Evolutionary conservation across 2,888 invertebrate species (phyloP), one percentile per base, ranked within the genome.

Genomic region (Rhopalosiphum nymphaeae): DNA sequence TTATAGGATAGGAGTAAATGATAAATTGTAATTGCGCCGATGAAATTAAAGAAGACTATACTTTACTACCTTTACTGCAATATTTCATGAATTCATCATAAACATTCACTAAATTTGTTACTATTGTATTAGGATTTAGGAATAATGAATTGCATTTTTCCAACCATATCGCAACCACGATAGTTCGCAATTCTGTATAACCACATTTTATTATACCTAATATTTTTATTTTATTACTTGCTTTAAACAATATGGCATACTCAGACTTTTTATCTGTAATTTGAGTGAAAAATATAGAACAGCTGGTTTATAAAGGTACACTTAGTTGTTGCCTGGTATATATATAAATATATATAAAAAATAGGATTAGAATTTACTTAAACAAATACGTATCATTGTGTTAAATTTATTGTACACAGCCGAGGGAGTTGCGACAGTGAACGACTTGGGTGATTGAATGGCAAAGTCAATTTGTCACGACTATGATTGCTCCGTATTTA

Each of bases 401-500:
- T 44, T 67, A 7, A 61, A 90, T 67, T 21, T 90, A 46, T 90
- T 78, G 36, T 36, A 21, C 21, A 42, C 36, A 78, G 36, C 26
- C 21, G 36, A n/a, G n/a, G 36, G 78, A 78, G 78, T 78, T 46
- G 29, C 61, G 61, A 91, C 49, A 49, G 21, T 5, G 11, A 44
- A 84, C 56, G 56, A 85, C n/a, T 85, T 16, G n/a, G n/a, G 57
- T 85, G 84, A 91, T 44, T 44, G 56, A 91, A 78, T 49, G 49
- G 49, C 13, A 91, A 57, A 91, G 44, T 85, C 85, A 85, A 91
- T 91, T 91, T 84, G 85, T 91, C 85, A 91, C 57, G 44, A 91
- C 44, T 91, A 85, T 91, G 91, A 85, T 85, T 91, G 67, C 53
- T 42, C n/a, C 5, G 56, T 85, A 56, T 84, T 91, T 84, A n/a